Evolutionary conservation across 2,797 vertebrate genomes (phyloP), one percentile per base, ranked within the genome.

Genomic region (Champsocephalus gunnari): DNA sequence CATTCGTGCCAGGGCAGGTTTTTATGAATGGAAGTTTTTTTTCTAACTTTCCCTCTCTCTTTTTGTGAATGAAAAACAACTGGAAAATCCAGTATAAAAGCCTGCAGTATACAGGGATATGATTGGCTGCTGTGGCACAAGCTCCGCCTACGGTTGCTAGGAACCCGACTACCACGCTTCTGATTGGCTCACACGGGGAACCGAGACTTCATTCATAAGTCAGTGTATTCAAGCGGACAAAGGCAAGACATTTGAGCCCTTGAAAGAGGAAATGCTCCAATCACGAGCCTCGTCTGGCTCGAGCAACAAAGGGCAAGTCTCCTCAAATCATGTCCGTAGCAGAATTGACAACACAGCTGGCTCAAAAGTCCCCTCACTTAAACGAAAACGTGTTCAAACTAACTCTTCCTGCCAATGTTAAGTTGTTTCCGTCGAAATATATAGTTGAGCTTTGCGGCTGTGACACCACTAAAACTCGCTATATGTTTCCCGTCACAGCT

Each of bases 21-120:
- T 96, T 96, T 95, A 95, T 96, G 95, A 96, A 96, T 96, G 95
- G 92, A 91, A 84, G 80, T 81, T 83, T 28, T 90, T 89, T 92
- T 64, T 60, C 79, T 75, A 82, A 86, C 89, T 90, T 75, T 87
- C 72, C 10, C 81, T 77, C 77, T 71, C 76, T 68, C 87, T 75
- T 94, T 96, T 96, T 95, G 94, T 96, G 95, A 96, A 96, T 96
- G 95, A 96, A 96, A 95, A 96, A 95, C 95, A 96, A 96, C 94
- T 95, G 94, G 90, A 95, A 95, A 94, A 92, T 87, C 88, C 87
- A 76, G 92, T 85, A 85, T 80, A 90, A 92, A 91, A 86, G 69
- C 81, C 85, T 63, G 76, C 75, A 75, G 86, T 32, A 75, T 78
- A 65, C 75, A 7, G 56, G 4, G 2, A 62, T 17, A 0, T 14